A percentile compares a stretch with the other conserved stretches of the same genome.
phyloP scores from a whole-genome alignment of 92 coral and sea anemone species.

The Bergia sp. region DNA sequence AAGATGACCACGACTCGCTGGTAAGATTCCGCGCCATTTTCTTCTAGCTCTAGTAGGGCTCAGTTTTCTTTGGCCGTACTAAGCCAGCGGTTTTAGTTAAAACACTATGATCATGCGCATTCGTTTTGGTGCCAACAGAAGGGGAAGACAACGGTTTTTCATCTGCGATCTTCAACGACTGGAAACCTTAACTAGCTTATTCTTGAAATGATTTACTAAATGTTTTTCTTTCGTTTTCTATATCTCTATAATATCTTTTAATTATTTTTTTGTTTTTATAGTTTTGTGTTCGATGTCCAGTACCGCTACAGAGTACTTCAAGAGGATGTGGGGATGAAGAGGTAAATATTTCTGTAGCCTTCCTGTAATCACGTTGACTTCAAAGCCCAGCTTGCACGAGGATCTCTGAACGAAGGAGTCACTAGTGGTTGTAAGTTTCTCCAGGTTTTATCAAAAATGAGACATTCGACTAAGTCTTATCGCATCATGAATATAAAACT shows the following conservation, averaged over 20 bases:
- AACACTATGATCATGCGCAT: constrained; percentile 9
- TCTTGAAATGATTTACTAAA: constrained; percentile 14
- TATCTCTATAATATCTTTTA: constrained; percentile 8
- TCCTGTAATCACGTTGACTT: too few species aligned
- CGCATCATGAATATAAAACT: too few species aligned
- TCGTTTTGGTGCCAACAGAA: constrained; percentile 9
- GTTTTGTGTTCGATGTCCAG: constrained; percentile 14
- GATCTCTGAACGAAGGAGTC: too few species aligned
- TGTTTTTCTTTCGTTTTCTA: background rate
- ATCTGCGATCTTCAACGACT: constrained; percentile 8
- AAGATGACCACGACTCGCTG: constrained; percentile 9
- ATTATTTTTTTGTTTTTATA: background rate
- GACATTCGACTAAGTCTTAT: too few species aligned
- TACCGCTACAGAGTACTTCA: background rate
- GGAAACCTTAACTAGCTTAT: constrained; percentile 4
- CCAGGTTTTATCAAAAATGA: too few species aligned
- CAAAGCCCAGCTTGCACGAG: too few species aligned
- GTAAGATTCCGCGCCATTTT: constrained; percentile 14
- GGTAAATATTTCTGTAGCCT: too few species aligned
- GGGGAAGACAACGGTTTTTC: constrained; percentile 13
- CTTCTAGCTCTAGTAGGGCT: constrained; percentile 2
- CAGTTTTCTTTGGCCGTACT: constrained; percentile 4
- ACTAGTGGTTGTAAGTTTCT: too few species aligned
- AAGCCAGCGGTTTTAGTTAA: background rate
- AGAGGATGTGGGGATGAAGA: too few species aligned